phyloP scores from a whole-genome alignment of 2,797 vertebrate species.

The Betta splendens region DNA sequence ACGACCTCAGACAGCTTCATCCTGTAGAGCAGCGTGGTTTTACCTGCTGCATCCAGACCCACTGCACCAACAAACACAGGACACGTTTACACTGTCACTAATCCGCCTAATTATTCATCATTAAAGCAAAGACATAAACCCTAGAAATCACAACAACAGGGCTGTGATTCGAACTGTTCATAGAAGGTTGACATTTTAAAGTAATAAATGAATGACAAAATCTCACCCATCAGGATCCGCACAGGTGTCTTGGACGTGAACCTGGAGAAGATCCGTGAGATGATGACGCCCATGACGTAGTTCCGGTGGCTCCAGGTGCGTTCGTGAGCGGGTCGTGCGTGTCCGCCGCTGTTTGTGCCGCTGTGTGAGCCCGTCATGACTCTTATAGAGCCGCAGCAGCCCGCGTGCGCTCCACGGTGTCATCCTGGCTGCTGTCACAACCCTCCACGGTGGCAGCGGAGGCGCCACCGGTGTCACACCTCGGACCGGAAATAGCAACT shows the following conservation, averaged over 20 bases:
- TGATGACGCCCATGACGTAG: conserved; percentile 90
- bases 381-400: neutral
- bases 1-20: conserved; percentile 95
- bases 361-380: neutral
- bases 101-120: too few species aligned
- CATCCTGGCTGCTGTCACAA: conserved; percentile 38
- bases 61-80: conserved; percentile 75
- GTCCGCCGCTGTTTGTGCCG: neutral
- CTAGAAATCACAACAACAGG: too few species aligned
- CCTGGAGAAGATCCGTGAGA: conserved; percentile 87
- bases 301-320: neutral
- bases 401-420: conserved; percentile 21
- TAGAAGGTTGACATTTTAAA: too few species aligned
- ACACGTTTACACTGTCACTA: too few species aligned
- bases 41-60: conserved; percentile 95
- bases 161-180: too few species aligned
- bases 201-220: too few species aligned
- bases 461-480: too few species aligned
- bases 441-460: conserved; percentile 33
- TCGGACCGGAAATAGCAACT: neutral
- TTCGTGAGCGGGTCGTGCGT: neutral
- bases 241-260: conserved; percentile 89
- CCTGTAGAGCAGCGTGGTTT: conserved; percentile 94
- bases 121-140: too few species aligned
- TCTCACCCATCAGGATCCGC: conserved; percentile 94